Evolutionary conservation across 2,797 vertebrate species (phyloP), one percentile per base, ranked within the genome.

Genomic region (Bradypus variegatus): DNA sequence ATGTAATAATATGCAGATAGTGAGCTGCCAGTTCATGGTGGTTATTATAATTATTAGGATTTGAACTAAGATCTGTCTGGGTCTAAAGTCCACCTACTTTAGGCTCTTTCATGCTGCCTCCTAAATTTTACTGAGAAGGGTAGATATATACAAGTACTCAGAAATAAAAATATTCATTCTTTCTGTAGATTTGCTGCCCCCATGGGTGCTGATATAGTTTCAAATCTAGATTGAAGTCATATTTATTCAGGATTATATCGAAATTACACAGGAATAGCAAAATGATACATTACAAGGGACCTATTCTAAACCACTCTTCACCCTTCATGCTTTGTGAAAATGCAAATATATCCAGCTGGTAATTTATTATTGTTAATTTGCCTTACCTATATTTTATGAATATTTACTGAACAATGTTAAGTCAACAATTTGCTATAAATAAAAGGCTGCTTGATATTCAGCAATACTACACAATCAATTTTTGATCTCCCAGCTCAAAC

Each of bases 311-410:
- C 80, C 70, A 27, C 78, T 88, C 90, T 95, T 96, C 87, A 92
- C 94, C 94, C 92, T 96, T 31, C 0, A 83, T 93, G 93, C 91
- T 91, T 88, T 1, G 2, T 90, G 55, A 94, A 58, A 95, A 94
- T 0, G 0, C 81, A 97, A 96, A 96, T 96, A 95, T 94, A 84
- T 93, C 79, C 85, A 83, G 69, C 19, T 94, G 73, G 3, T 95
- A 94, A 97, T 96, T 96, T 96, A 96, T 93, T 96, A 95, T 91
- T 94, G 60, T 94, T 97, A 97, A 96, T 96, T 96, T 97, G 93
- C 82, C 90, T 96, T 93, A 92, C 86, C 87, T 83, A 64, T 95
- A 95, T 96, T 97, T 97, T 96, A 96, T 94, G 91, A 96, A 95
- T 95, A 97, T 94, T 90, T 96, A 96, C 95, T 93, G 86, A 96